These are phyloP conservation scores for Taphrorychus bicolor DNA, from an alignment of 2,888 invertebrate species.

Conservation along the genomic window DNA sequence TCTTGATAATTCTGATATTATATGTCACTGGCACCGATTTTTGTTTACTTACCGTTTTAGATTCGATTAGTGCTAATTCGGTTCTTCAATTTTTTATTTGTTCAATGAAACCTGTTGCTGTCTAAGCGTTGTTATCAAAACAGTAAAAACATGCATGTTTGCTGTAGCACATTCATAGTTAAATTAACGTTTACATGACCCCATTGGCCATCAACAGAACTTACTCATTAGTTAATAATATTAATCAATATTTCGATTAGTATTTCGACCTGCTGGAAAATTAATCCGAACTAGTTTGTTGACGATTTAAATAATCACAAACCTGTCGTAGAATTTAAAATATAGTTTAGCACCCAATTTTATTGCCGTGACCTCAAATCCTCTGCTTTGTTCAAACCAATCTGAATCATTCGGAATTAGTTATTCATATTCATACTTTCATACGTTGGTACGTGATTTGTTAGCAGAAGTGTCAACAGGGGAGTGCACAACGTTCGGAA, in stretches of 20 bases:
- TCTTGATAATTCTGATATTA: constrained; percentile 21
- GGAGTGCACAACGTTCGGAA: not conserved
- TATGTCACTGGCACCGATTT: constrained; percentile 30
- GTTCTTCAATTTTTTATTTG: not conserved
- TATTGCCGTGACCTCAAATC: constrained; percentile 31
- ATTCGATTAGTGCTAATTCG: constrained; percentile 9
- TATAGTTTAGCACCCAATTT: constrained; percentile 23
- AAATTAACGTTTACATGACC: not conserved
- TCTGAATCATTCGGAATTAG: constrained; percentile 25
- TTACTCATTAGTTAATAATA: not conserved
- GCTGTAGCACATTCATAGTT: not conserved
- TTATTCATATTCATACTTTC: constrained; percentile 32
- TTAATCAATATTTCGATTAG: not conserved
- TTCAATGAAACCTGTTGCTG: not conserved
- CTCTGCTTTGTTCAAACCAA: constrained; percentile 12
- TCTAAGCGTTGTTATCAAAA: not conserved
- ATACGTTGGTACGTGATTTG: constrained; percentile 15
- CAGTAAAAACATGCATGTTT: not conserved
- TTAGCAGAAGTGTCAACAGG: constrained; percentile 2
- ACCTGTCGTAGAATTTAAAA: constrained; percentile 20
- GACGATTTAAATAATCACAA: constrained; percentile 8
- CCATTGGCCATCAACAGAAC: not conserved
- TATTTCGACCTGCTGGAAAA: not conserved
- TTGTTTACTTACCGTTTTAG: constrained; percentile 13
- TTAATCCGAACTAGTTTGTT: not conserved